Evolutionary conservation across 2,113 vertebrate genomes (phyloP).

Genomic region (Rhynchomys soricoides): DNA sequence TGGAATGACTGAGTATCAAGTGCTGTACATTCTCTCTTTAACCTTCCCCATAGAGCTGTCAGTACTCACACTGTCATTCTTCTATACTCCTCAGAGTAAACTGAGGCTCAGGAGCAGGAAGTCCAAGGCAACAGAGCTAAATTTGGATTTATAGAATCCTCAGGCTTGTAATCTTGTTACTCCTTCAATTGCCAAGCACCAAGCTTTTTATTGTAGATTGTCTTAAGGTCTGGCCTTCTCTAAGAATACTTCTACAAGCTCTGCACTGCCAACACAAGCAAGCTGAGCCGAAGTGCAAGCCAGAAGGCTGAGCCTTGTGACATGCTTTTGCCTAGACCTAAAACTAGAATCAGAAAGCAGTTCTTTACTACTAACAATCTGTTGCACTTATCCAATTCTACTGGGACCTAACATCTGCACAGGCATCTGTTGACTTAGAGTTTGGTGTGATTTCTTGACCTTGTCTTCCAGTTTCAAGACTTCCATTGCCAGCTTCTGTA

Average conservation of each 20-base stretch:
- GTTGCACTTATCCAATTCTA: background rate
- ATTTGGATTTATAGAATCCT: background rate
- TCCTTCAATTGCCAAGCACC: background rate
- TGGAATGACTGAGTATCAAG: background rate
- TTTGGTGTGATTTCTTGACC: background rate
- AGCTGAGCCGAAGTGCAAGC: background rate
- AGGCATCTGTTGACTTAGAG: background rate
- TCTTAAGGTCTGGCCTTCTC: background rate
- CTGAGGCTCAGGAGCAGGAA: background rate
- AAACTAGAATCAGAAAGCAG: background rate
- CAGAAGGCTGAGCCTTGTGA: background rate
- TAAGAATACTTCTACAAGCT: background rate
- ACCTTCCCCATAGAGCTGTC: background rate
- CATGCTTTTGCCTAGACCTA: background rate
- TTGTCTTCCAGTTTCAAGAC: background rate
- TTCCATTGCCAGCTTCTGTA: background rate
- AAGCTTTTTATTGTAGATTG: background rate
- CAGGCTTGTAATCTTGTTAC: background rate
- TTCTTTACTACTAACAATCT: background rate
- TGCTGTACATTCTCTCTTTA: background rate
- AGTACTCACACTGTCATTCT: background rate
- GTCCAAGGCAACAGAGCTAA: background rate
- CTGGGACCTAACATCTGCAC: background rate
- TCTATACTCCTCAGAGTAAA: background rate
- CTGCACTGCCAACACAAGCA: background rate